Conservation (phyloP, 2,113 vertebrate genomes). For the Oxygymnocypris stewartii region DNA sequence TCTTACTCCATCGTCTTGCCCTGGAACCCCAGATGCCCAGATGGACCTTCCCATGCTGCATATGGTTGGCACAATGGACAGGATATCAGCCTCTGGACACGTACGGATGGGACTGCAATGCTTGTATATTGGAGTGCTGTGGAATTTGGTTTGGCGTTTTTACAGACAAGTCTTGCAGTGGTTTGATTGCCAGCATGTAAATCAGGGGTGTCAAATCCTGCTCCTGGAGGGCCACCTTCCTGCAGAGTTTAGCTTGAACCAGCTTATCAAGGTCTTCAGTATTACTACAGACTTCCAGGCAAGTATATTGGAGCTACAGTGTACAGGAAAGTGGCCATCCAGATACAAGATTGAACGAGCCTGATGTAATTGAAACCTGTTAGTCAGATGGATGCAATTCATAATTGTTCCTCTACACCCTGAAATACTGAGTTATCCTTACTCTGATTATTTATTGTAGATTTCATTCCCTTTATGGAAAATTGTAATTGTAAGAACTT, state of each 20-base stretch:
- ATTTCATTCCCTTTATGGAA: background rate
- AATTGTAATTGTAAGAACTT: background rate
- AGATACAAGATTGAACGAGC: background rate
- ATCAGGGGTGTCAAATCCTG: background rate
- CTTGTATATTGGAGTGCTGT: constrained; percentile 16
- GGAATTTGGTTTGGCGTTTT: background rate
- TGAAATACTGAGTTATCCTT: background rate
- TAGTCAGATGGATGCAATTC: constrained; percentile 3
- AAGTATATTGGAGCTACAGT: background rate
- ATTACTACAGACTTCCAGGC: no score
- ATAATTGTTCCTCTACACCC: background rate
- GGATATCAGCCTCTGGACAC: constrained; percentile 92
- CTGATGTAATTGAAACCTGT: background rate
- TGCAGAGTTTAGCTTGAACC: background rate
- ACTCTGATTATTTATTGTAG: background rate
- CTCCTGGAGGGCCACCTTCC: background rate
- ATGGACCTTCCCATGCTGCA: constrained; percentile 75
- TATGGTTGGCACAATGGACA: constrained; percentile 71
- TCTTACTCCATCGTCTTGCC: constrained; percentile 67
- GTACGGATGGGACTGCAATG: constrained; percentile 74
- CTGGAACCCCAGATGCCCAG: constrained; percentile 64
- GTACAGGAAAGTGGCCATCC: background rate
- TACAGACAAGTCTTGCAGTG: background rate
- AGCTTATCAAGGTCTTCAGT: background rate
- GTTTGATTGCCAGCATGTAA: constrained; percentile 41